These are phyloP conservation scores for Dufourea novaeangliae DNA, from an alignment of 1,140 invertebrate species.

Conservation along the genomic window DNA sequence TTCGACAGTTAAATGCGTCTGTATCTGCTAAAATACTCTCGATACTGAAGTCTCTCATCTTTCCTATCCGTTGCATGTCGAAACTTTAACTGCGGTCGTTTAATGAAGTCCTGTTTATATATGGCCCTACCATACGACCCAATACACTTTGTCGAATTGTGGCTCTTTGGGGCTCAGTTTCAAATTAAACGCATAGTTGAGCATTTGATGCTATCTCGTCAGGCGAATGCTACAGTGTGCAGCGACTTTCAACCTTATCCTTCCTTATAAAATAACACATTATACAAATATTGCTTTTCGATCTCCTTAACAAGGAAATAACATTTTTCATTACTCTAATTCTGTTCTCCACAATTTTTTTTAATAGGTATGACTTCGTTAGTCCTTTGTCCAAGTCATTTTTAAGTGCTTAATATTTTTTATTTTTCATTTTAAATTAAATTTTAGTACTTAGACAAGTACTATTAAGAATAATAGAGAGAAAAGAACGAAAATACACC, in stretches of 20 bases:
- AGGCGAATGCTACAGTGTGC: conserved; percentile 33
- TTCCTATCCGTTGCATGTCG: conserved; percentile 9
- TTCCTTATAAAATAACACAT: background rate
- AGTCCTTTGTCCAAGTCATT: too few relatives aligned
- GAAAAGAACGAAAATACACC: background rate
- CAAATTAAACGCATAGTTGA: conserved; percentile 80
- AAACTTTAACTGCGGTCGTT: conserved; percentile 22
- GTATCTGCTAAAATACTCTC: conserved; percentile 62
- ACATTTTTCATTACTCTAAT: background rate
- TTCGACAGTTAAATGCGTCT: background rate
- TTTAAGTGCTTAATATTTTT: too few relatives aligned
- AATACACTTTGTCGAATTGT: conserved; percentile 23
- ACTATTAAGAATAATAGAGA: background rate
- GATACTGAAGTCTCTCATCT: conserved; percentile 72
- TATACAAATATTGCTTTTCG: background rate
- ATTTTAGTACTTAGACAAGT: background rate
- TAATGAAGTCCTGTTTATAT: conserved; percentile 46
- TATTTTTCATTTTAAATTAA: too few relatives aligned
- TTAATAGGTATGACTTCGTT: background rate
- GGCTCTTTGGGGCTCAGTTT: conserved; percentile 49
- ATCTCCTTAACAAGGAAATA: background rate
- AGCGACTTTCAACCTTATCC: conserved; percentile 37
- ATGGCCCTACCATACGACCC: conserved; percentile 27
- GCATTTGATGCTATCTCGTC: conserved; percentile 77
- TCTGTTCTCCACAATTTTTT: background rate